Evolutionary conservation across 37 sponge, comb jelly and placozoan species (phyloP).

Genomic region (Tethya wilhelma): DNA sequence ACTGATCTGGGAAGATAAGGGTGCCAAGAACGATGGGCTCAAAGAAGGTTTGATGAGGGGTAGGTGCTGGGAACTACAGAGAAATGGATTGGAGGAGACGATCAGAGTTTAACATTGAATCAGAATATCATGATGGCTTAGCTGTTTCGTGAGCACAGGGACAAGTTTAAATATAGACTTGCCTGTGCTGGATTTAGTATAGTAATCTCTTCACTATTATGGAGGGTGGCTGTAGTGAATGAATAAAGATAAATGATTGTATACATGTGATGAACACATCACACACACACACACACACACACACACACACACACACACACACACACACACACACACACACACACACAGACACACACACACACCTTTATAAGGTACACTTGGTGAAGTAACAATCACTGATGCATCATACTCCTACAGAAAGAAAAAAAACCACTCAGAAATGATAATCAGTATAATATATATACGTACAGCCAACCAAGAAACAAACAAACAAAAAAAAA

Average conservation of each 20-base stretch:
- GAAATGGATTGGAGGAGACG: no score
- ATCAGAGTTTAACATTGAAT: no score
- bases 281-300: no score
- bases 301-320: no score
- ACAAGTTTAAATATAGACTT: not conserved
- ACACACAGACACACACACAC: no score
- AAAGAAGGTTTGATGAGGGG: slow-evolving; percentile 29
- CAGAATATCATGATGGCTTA: no score
- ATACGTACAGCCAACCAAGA: no score
- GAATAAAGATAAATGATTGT: not conserved
- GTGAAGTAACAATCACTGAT: slow-evolving; percentile 87
- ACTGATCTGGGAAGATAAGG: slow-evolving; percentile 75
- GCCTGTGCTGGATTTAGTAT: slow-evolving; percentile 62
- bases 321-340: no score
- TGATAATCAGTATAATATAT: no score
- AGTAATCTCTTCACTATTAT: slow-evolving; percentile 31
- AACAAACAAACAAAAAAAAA: not conserved
- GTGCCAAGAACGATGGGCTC: slow-evolving; percentile 91
- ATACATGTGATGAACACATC: no score
- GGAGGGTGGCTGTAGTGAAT: slow-evolving; percentile 17
- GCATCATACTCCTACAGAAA: slow-evolving; percentile 82
- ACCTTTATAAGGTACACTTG: slow-evolving; percentile 93
- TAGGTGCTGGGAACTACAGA: slow-evolving; percentile 33
- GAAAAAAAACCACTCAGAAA: no score
- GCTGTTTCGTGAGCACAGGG: not conserved